These are phyloP conservation scores for Chloroceryle aenea DNA, from an alignment of 2,113 vertebrate species.

Conservation along the genomic window DNA sequence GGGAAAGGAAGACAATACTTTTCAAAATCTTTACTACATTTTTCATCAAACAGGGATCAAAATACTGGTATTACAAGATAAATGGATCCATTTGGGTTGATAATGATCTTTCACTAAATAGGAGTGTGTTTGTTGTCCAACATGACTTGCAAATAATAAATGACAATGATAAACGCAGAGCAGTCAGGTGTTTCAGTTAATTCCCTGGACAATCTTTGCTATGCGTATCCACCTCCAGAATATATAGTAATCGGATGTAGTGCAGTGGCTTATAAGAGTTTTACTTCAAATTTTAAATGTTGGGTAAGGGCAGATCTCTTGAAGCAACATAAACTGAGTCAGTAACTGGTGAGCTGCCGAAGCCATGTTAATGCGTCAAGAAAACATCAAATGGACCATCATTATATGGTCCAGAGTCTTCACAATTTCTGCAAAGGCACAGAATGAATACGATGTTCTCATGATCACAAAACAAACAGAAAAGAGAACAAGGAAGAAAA, in stretches of 20 bases:
- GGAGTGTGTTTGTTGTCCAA: not conserved
- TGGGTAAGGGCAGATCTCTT: not conserved
- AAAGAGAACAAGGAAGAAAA: not conserved
- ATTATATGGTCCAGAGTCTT: not conserved
- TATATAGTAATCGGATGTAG: not conserved
- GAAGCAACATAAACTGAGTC: not conserved
- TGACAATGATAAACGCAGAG: not conserved
- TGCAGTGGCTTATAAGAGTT: not conserved
- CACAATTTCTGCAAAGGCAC: not conserved
- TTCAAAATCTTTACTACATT: not conserved
- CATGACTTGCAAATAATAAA: not conserved
- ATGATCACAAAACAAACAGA: not conserved
- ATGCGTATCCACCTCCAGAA: not conserved
- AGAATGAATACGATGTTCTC: not conserved
- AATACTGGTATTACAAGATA: not conserved
- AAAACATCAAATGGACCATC: not conserved
- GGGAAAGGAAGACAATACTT: not conserved
- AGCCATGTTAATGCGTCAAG: not conserved
- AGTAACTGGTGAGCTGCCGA: not conserved
- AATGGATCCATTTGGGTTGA: not conserved
- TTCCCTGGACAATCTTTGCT: not conserved
- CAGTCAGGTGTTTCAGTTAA: not conserved
- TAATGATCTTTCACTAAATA: not conserved
- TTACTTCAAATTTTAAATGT: slow-evolving; percentile 31
- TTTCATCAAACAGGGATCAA: not conserved